Percentiles rank a stretch among this genome's conserved stretches.
These are phyloP conservation scores for Venturia canescens DNA, from an alignment of 1,140 invertebrate species.

Conservation along the genomic window DNA sequence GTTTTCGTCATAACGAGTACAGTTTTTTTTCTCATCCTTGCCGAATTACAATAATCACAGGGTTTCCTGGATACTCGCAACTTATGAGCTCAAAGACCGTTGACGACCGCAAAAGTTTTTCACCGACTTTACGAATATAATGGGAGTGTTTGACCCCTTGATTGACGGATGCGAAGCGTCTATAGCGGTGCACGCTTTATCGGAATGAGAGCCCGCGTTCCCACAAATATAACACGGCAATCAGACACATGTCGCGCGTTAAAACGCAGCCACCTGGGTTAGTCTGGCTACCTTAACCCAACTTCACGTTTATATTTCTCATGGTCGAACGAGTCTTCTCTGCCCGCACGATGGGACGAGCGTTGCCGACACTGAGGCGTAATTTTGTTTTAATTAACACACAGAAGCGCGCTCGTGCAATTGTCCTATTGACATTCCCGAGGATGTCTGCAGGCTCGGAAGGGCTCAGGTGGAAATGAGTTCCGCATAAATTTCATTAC, in stretches of 20 bases:
- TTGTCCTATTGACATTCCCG: conserved; percentile 24
- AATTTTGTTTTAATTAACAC: conserved; percentile 65
- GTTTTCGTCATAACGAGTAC: not conserved
- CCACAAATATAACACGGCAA: conserved; percentile 71
- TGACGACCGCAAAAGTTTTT: conserved; percentile 9
- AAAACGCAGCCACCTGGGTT: conserved; percentile 67
- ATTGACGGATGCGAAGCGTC: conserved; percentile 26
- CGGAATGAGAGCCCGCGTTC: conserved; percentile 63
- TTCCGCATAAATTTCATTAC: too few relatives aligned
- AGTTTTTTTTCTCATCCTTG: not conserved
- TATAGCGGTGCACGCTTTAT: conserved; percentile 49
- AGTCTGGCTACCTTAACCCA: conserved; percentile 56
- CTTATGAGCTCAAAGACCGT: conserved; percentile 14
- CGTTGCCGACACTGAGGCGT: conserved; percentile 35
- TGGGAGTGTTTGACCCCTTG: conserved; percentile 36
- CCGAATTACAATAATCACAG: not conserved
- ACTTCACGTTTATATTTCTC: conserved; percentile 59
- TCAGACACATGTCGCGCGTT: conserved; percentile 68
- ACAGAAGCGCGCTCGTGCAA: conserved; percentile 43
- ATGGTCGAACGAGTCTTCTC: conserved; percentile 58
- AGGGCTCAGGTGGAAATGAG: conserved; percentile 22
- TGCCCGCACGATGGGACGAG: conserved; percentile 52
- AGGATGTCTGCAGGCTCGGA: not conserved
- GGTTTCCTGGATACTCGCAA: conserved; percentile 27
- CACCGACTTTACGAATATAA: conserved; percentile 12